Evolutionary conservation across 2,113 vertebrate species (phyloP).

Genomic region (Prunella fulvescens): DNA sequence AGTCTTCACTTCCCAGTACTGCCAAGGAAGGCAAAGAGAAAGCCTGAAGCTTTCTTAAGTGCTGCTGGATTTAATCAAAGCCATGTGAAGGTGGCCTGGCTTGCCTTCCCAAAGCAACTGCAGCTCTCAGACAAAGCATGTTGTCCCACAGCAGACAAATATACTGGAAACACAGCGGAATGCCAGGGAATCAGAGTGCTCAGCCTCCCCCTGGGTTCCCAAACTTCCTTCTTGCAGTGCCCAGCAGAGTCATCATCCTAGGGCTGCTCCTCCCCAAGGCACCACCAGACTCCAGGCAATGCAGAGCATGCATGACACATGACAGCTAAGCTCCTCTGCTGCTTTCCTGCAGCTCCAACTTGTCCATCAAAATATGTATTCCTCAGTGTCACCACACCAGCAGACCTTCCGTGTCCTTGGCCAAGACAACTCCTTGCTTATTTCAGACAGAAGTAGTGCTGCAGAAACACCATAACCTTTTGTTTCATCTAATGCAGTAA

Average conservation of each 20-base stretch:
- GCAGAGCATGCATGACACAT: not conserved
- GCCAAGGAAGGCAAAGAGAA: not conserved
- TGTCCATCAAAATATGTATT: not conserved
- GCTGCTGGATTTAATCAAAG: not conserved
- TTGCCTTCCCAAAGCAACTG: not conserved
- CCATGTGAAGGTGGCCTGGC: not conserved
- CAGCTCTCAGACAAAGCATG: not conserved
- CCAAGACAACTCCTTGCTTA: accelerated
- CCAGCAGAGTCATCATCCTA: accelerated
- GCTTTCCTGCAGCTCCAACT: not conserved
- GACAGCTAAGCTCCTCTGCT: not conserved
- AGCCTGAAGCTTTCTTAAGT: not conserved
- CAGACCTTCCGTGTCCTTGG: not conserved
- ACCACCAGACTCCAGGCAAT: accelerated
- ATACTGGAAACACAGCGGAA: not conserved
- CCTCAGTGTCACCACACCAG: not conserved
- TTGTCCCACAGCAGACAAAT: not conserved
- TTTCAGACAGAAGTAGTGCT: not conserved
- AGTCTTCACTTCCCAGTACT: not conserved
- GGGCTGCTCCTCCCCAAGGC: not conserved
- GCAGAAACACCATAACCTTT: not conserved
- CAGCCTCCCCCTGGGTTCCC: not conserved
- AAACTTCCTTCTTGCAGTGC: accelerated
- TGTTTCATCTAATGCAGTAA: not conserved
- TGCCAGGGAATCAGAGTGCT: not conserved